A percentile compares a stretch with the other conserved stretches of the same genome.
phyloP scores from a whole-genome alignment of 2,113 vertebrate genomes.

The Ascaphus truei region DNA sequence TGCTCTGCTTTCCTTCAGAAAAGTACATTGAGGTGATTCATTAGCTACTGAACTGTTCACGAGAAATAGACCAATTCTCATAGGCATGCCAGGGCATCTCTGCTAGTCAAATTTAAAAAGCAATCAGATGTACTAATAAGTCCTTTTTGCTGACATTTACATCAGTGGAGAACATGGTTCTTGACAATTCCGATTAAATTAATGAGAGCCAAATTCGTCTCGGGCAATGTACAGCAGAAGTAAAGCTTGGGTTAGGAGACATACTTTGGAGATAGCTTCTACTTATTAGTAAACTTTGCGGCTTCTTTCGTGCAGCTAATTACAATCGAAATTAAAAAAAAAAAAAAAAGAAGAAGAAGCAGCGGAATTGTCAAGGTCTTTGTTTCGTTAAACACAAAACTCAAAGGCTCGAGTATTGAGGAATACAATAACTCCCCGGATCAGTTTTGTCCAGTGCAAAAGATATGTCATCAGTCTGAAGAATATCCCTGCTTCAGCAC shows the following conservation, averaged over 20 bases:
- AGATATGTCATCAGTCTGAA: too few species aligned
- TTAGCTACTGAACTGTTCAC: constrained; percentile 57
- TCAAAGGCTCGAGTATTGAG: too few species aligned
- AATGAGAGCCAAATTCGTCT: constrained; percentile 60
- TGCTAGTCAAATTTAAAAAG: constrained; percentile 69
- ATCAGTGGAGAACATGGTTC: constrained; percentile 53
- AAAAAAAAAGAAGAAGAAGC: too few species aligned
- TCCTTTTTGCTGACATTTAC: constrained; percentile 62
- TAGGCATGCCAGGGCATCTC: constrained; percentile 57
- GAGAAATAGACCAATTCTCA: constrained; percentile 59
- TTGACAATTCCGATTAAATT: constrained; percentile 66
- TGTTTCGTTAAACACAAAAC: too few species aligned
- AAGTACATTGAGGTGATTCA: constrained; percentile 68
- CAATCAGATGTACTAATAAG: constrained; percentile 68
- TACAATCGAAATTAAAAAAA: too few species aligned
- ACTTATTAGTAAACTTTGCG: background rate
- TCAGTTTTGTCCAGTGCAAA: too few species aligned
- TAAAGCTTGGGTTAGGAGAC: constrained; percentile 42
- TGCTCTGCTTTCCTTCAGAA: constrained; percentile 63
- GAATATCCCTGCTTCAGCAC: too few species aligned
- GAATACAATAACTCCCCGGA: too few species aligned
- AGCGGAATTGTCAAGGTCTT: too few species aligned
- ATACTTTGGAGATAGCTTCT: constrained; percentile 1
- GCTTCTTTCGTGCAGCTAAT: too few species aligned
- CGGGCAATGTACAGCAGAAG: constrained; percentile 43